A percentile compares a stretch with the other conserved stretches of the same genome.
These are phyloP conservation scores for Drosophila melanocephala DNA, from an alignment of 2,888 invertebrate genomes.

Conservation along the genomic window DNA sequence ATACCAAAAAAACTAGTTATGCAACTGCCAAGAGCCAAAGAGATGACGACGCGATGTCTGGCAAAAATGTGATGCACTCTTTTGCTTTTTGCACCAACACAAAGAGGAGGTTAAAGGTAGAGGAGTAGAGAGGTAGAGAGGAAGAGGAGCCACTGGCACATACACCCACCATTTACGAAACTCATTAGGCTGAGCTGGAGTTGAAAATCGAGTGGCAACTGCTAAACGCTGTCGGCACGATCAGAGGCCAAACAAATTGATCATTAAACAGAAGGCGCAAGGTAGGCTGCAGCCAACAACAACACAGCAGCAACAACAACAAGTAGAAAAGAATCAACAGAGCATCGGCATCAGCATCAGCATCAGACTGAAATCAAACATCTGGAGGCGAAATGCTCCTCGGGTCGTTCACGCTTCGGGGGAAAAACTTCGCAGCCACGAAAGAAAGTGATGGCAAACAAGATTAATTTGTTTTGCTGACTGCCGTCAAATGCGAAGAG, in stretches of 20 bases:
- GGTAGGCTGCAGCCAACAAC: slow-evolving; percentile 57
- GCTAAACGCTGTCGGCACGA: slow-evolving; percentile 79
- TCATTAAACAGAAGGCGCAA: slow-evolving; percentile 82
- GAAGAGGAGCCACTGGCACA: slow-evolving; percentile 43
- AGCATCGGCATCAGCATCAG: slow-evolving; percentile 21
- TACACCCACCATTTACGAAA: slow-evolving; percentile 75
- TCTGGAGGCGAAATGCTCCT: slow-evolving; percentile 63
- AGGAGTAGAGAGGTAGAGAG: background rate
- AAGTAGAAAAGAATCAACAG: slow-evolving; percentile 5
- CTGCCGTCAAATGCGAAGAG: slow-evolving; percentile 35
- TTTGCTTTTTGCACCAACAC: slow-evolving; percentile 25
- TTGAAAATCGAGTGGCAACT: slow-evolving; percentile 55
- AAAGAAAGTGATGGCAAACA: slow-evolving; percentile 73
- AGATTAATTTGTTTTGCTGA: slow-evolving; percentile 78
- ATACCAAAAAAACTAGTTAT: background rate
- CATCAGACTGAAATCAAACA: slow-evolving; percentile 75
- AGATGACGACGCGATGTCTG: slow-evolving; percentile 57
- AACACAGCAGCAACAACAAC: slow-evolving; percentile 5
- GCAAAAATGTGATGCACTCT: slow-evolving; percentile 19
- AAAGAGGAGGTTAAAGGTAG: background rate
- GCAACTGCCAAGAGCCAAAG: slow-evolving; percentile 7
- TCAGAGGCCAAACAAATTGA: slow-evolving; percentile 79
- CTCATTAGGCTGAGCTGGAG: slow-evolving; percentile 58
- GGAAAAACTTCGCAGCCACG: slow-evolving; percentile 36
- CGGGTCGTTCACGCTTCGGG: slow-evolving; percentile 9